Percentiles rank a stretch among this genome's conserved stretches.
Conservation (phyloP, 2,113 vertebrate species). For the Nerophis ophidion region DNA sequence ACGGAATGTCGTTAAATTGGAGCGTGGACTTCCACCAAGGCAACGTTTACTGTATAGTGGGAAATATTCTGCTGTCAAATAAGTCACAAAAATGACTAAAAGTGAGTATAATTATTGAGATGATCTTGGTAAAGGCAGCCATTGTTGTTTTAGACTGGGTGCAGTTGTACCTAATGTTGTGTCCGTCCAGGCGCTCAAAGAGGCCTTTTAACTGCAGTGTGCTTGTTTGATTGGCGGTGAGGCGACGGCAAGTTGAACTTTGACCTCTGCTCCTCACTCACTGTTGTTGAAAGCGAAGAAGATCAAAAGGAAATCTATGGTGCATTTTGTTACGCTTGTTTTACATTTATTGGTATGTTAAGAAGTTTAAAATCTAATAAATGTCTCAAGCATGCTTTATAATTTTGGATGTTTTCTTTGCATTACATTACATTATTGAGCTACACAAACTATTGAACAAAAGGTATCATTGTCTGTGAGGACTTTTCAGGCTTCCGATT, state of each 20-base stretch:
- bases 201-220: constrained; percentile 42
- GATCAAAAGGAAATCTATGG: constrained; percentile 22
- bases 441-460: no score
- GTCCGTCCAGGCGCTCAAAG: constrained; percentile 33
- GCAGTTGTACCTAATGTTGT: not conserved
- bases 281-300: constrained; percentile 15
- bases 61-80: no score
- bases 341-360: constrained; percentile 47
- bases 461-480: no score
- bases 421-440: no score
- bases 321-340: constrained; percentile 58
- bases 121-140: no score
- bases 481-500: no score
- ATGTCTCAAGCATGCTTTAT: constrained; percentile 25
- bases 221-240: constrained; percentile 5
- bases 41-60: no score
- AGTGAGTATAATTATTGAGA: no score
- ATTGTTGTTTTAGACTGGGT: not conserved
- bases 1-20: no score
- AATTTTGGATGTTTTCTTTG: not conserved
- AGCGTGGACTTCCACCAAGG: no score
- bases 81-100: no score
- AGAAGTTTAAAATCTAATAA: constrained; percentile 38
- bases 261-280: constrained; percentile 30
- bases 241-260: constrained; percentile 30